These are phyloP conservation scores for Villa cingulata DNA, from an alignment of 2,888 invertebrate species.

Conservation along the genomic window DNA sequence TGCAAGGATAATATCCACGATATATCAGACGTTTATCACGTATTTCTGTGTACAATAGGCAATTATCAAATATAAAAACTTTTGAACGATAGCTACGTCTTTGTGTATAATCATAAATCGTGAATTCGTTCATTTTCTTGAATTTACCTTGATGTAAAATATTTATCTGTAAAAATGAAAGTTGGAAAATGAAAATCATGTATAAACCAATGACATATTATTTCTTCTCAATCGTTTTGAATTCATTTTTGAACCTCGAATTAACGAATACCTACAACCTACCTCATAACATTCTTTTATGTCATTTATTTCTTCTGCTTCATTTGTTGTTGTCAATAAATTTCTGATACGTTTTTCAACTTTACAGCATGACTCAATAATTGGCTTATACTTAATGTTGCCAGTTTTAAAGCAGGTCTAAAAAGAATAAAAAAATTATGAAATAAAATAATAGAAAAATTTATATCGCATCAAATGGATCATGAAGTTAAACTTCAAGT, in stretches of 20 bases:
- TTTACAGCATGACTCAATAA: constrained; percentile 32
- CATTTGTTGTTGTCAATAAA: constrained; percentile 30
- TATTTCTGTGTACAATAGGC: constrained; percentile 34
- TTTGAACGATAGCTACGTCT: constrained; percentile 30
- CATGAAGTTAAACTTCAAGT: too few relatives aligned
- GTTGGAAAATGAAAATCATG: neutral
- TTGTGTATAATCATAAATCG: constrained; percentile 26
- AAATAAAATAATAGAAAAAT: too few relatives aligned
- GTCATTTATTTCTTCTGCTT: constrained; percentile 34
- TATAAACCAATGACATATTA: neutral
- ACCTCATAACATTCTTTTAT: constrained; percentile 32
- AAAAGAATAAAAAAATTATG: neutral
- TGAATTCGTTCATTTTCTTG: constrained; percentile 31
- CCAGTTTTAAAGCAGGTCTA: constrained; percentile 17
- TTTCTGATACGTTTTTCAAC: constrained; percentile 31
- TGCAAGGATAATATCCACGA: constrained; percentile 33
- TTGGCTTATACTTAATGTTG: constrained; percentile 28
- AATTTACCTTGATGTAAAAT: constrained; percentile 34
- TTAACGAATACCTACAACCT: constrained; percentile 10
- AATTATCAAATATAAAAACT: constrained; percentile 34
- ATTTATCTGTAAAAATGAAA: constrained; percentile 24
- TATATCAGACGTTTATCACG: constrained; percentile 29
- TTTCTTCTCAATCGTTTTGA: too few relatives aligned
- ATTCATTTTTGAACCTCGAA: neutral
- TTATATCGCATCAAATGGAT: too few relatives aligned